Evolutionary conservation across 2,888 invertebrate genomes (phyloP).

Genomic region (Tetragonula carbonaria): DNA sequence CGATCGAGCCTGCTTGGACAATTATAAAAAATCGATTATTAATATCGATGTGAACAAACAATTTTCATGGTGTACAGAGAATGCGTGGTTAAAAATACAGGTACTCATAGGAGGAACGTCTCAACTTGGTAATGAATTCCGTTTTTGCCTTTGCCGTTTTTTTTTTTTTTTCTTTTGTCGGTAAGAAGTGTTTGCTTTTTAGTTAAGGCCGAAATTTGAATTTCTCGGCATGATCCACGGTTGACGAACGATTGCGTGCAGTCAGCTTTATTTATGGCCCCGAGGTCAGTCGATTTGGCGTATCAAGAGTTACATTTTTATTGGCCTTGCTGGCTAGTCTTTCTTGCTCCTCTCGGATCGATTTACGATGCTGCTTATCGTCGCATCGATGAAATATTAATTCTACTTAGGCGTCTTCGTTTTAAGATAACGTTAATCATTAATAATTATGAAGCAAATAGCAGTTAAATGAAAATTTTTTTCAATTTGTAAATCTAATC

Average conservation of each 20-base stretch:
- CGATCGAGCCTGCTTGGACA: conserved; percentile 1
- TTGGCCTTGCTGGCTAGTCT: conserved; percentile 36
- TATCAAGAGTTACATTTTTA: conserved; percentile 56
- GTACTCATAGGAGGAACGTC: background rate
- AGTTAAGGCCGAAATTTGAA: conserved; percentile 34
- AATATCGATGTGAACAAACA: background rate
- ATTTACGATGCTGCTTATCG: conserved; percentile 19
- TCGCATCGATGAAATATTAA: background rate
- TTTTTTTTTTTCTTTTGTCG: background rate
- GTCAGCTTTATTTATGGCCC: conserved; percentile 56
- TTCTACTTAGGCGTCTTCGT: background rate
- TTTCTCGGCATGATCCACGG: conserved; percentile 35
- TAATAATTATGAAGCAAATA: background rate
- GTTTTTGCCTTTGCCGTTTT: background rate
- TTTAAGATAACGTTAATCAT: background rate
- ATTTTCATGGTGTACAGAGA: background rate
- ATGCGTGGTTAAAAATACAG: background rate
- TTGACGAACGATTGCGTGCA: conserved; percentile 51
- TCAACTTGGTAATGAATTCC: background rate
- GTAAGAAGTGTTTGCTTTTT: background rate
- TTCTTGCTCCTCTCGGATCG: conserved; percentile 11
- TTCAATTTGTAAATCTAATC: background rate
- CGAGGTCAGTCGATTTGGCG: conserved; percentile 58
- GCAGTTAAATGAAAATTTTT: background rate
- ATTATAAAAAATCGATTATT: conserved; percentile 12